Evolutionary conservation across 2,113 vertebrate genomes (phyloP).

Genomic region (Bos indicus): DNA sequence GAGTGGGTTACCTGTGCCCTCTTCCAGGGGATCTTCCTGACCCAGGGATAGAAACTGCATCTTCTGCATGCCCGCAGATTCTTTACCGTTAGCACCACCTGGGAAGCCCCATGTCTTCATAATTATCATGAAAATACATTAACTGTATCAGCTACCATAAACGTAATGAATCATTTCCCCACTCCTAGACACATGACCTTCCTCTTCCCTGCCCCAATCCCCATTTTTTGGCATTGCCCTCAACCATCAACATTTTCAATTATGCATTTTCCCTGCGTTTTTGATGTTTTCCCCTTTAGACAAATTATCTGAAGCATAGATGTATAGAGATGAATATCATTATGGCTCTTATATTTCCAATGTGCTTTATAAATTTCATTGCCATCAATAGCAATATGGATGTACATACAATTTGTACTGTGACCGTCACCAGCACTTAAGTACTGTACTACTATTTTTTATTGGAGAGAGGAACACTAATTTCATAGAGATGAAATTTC

Average conservation of each 20-base stretch:
- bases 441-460: background rate
- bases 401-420: background rate
- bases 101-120: background rate
- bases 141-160: background rate
- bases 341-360: background rate
- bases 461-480: background rate
- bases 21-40: background rate
- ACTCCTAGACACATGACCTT: background rate
- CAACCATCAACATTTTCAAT: background rate
- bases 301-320: background rate
- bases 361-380: conserved; percentile 23
- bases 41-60: background rate
- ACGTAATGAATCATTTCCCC: background rate
- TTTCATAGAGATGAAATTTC: background rate
- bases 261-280: background rate
- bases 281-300: background rate
- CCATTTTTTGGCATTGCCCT: background rate
- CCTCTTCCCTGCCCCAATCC: rapidly evolving
- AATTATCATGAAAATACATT: background rate
- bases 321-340: background rate
- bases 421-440: background rate
- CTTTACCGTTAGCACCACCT: background rate
- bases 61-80: background rate
- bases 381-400: background rate
- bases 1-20: background rate